Conservation (phyloP, 2,797 vertebrate species). For the Falco novaeseelandiae region DNA sequence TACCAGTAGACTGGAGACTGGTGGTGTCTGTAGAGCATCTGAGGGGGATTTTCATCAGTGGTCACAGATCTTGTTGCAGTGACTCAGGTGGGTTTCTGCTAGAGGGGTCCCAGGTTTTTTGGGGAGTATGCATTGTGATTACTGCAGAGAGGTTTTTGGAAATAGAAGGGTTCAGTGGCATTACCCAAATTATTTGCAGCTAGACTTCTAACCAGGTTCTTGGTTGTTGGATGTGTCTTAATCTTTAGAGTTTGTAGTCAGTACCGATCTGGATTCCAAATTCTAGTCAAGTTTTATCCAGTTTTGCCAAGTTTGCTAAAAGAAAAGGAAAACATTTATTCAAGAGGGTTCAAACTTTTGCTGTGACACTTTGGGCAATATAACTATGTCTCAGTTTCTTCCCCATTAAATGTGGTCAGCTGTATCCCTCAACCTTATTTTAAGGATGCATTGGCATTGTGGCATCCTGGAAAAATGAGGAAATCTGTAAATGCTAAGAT, state of each 20-base stretch:
- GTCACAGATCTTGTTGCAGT: background rate
- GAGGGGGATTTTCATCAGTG: background rate
- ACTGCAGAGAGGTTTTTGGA: background rate
- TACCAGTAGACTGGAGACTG: background rate
- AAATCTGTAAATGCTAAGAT: background rate
- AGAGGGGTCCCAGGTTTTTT: background rate
- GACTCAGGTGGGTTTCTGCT: background rate
- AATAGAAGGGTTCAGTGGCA: background rate
- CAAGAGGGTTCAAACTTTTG: background rate
- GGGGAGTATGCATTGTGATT: background rate
- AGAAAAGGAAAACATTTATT: background rate
- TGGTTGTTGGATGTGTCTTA: background rate
- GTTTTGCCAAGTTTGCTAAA: background rate
- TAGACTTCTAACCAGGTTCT: background rate
- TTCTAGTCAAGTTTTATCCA: background rate
- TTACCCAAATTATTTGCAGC: background rate
- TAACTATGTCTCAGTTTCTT: background rate
- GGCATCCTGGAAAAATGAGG: background rate
- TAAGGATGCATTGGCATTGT: background rate
- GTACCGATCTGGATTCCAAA: background rate
- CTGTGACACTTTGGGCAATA: background rate
- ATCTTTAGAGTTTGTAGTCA: background rate
- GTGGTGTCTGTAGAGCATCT: background rate
- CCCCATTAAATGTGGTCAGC: background rate
- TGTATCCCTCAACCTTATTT: background rate